Percentiles rank a stretch among this genome's conserved stretches.
Conservation (phyloP, 2,113 vertebrate genomes). For the Cervus canadensis region DNA sequence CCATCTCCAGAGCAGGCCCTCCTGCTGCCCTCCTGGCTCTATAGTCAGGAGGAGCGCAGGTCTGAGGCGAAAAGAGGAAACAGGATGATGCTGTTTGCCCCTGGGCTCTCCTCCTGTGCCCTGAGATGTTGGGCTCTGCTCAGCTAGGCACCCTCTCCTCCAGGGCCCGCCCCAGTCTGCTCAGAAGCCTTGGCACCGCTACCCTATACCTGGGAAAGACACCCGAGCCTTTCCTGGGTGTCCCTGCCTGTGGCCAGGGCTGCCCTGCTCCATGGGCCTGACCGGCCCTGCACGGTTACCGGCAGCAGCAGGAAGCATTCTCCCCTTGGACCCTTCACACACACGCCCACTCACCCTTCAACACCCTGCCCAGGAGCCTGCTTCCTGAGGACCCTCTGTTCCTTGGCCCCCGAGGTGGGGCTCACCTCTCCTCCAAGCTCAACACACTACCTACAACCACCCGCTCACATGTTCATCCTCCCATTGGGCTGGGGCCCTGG, state of each 20-base stretch:
- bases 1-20: no score
- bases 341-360: background rate
- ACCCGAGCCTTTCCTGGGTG: background rate
- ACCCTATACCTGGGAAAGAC: background rate
- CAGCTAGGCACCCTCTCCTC: background rate
- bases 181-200: rapidly evolving
- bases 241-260: background rate
- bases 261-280: background rate
- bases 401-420: background rate
- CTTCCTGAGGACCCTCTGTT: background rate
- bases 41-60: rapidly evolving
- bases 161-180: background rate
- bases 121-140: background rate
- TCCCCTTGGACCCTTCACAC: no score
- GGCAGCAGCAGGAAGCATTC: rapidly evolving
- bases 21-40: background rate
- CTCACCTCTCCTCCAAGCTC: background rate
- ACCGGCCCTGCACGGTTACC: background rate
- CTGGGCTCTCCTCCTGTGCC: background rate
- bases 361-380: background rate
- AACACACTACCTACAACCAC: rapidly evolving
- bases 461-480: background rate
- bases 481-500: background rate
- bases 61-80: background rate
- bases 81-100: rapidly evolving